Evolutionary conservation across 2,113 vertebrate species (phyloP), one percentile per base, ranked within the genome.

Genomic region (Xyliphius kryptos): DNA sequence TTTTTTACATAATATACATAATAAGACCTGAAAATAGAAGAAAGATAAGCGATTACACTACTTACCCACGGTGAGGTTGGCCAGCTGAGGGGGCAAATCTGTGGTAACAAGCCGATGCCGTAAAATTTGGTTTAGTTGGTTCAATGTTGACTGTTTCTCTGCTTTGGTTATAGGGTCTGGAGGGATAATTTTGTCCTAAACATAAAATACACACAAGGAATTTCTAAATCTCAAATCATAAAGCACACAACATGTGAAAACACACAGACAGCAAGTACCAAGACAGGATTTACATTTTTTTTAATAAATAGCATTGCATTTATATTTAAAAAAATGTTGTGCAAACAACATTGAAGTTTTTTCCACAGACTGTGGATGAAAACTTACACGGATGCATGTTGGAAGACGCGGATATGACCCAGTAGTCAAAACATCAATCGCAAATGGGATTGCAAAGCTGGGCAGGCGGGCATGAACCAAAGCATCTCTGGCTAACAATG

Each of bases 141-240:
- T 91, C 61, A 99, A 85, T 2, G 96, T 99, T 48, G 92, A 86
- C 84, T 95, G 91, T 75, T 98, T 98, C 79, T 99, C 96, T 63
- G 69, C 82, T 85, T 97, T 98, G 52, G 94, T 98, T 74, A 99
- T 97, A 67, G 95, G 95, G 74, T 99, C 95, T 69, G 95, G 94
- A 79, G 96, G 96, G 80, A 99, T 97, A 80, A 98, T 98, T 89
- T 98, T 98, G 86, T 99, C 96, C 96, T 99, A 70, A 65, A 71
- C n/a, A 14, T 65, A 14, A 65, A 16, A 47, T 13, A 21, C 6
- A 17, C 5, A 13, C 3, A 12, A 43, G n/a, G n/a, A n/a, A n/a
- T n/a, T n/a, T n/a, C n/a, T n/a, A n/a, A n/a, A n/a, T n/a, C n/a
- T n/a, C n/a, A n/a, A n/a, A n/a, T n/a, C n/a, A n/a, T n/a, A n/a